Evolutionary conservation across 2,797 vertebrate genomes (phyloP), one percentile per base, ranked within the genome.

Genomic region (Capromys pilorides): DNA sequence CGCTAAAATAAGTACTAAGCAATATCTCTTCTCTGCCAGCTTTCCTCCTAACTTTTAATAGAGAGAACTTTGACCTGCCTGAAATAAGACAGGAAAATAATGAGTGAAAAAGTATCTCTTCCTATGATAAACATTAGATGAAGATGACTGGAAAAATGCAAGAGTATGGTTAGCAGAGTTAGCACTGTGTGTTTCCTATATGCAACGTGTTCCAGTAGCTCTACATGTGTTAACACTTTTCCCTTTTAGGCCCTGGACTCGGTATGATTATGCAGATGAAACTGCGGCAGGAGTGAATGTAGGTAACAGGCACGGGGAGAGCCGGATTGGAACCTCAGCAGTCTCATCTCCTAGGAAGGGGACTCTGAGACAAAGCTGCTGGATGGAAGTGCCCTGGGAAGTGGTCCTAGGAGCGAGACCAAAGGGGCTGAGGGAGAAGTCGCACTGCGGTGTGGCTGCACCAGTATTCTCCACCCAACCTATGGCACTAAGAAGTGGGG

Each of bases 371-470:
- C 2, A 49, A 33, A 69, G 67, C 16, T 75, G 62, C 57, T 8
- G 16, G 61, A 69, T 83, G 66, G 2, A 33, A 19, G 28, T 6
- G 3, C 51, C 1, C 12, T 57, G 9, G 66, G 39, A 49, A 21
- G 11, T 14, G 21, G 6, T 77, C 33, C 22, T 2, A 11, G 39
- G 45, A 69, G 36, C 14, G 22, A 4, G 11, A 41, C 4, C 8
- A 9, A 21, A 39, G 0, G 18, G n/a, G 69, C 14, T 0, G 51
- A n/a, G 39, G 3, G 51, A 77, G 80, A 28, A 18, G 12, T 0
- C 5, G 45, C 51, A 21, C 71, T 19, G 12, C 1, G 21, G 28
- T 6, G 0, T 3, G 0, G 12, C 3, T 21, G 51, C 28, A 21
- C 54, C 21, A 26, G 24, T 39, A 3, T 69, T 31, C 14, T 69